phyloP scores from a whole-genome alignment of 37 sponge, comb jelly and placozoan genomes.

The Oscarella lobularis region DNA sequence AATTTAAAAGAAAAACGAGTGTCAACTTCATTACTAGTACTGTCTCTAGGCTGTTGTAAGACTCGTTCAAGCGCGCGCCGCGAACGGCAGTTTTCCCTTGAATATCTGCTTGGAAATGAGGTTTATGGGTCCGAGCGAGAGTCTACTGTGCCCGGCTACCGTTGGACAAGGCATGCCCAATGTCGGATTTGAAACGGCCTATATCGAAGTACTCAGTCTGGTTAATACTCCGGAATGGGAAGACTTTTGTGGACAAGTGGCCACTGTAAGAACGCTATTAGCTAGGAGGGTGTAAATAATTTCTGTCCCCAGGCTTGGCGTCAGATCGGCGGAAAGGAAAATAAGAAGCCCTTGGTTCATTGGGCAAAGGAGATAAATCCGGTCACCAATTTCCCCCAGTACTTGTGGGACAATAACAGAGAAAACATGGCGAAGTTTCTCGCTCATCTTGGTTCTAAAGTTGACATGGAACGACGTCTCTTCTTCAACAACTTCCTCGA shows the following conservation, averaged over 20 bases:
- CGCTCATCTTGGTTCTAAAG: constrained; percentile 1
- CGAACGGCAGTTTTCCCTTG: neutral
- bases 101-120: constrained; percentile 3
- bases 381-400: neutral
- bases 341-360: neutral
- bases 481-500: neutral
- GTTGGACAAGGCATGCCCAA: neutral
- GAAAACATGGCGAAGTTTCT: neutral
- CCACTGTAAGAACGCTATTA: neutral
- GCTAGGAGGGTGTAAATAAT: neutral
- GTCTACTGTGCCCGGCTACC: neutral
- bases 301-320: neutral
- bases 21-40: neutral
- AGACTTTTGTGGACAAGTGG: neutral
- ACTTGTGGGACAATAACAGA: neutral
- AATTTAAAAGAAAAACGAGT: too few species aligned
- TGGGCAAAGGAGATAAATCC: neutral
- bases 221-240: neutral
- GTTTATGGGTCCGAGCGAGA: neutral
- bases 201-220: neutral
- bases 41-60: neutral
- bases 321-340: neutral
- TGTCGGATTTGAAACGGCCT: neutral
- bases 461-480: neutral
- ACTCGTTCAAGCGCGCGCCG: neutral